A percentile compares a stretch with the other conserved stretches of the same genome.
Conservation (phyloP, 37 sponge, comb jelly and placozoan genomes). For the Spongilla lacustris region DNA sequence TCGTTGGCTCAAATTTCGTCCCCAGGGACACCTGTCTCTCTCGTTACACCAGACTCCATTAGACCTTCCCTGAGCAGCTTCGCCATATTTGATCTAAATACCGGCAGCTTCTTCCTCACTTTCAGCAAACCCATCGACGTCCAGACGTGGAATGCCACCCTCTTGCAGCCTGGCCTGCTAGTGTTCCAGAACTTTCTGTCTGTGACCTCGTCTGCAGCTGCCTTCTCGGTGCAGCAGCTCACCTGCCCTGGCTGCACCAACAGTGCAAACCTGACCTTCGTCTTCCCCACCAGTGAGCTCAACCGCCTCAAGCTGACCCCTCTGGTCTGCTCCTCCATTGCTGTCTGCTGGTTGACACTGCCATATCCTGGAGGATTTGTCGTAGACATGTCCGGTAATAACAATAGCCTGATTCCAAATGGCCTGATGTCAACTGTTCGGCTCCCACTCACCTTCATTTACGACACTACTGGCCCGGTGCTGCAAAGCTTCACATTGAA, state of each 20-base stretch:
- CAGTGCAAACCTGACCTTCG: slow-evolving; percentile 50
- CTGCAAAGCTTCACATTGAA: slow-evolving; percentile 58
- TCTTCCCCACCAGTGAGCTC: slow-evolving; percentile 48
- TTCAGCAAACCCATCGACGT: slow-evolving; percentile 78
- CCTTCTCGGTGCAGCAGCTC: slow-evolving; percentile 39
- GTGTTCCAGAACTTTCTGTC: slow-evolving; percentile 59
- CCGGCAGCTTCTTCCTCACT: slow-evolving; percentile 54
- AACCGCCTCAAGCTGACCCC: slow-evolving; percentile 69
- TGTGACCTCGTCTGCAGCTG: background rate
- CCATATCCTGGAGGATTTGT: slow-evolving; percentile 47
- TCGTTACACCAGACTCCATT: slow-evolving; percentile 43
- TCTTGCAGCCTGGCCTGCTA: slow-evolving; percentile 29
- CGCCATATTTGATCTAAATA: slow-evolving; percentile 65
- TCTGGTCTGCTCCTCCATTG: slow-evolving; percentile 68
- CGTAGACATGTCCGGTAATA: slow-evolving; percentile 81
- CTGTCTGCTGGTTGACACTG: slow-evolving; percentile 86
- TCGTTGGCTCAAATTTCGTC: background rate
- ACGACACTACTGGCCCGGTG: slow-evolving; percentile 72
- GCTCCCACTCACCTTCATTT: slow-evolving; percentile 38
- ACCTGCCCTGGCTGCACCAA: slow-evolving; percentile 54
- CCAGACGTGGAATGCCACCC: slow-evolving; percentile 8
- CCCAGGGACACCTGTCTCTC: slow-evolving; percentile 17
- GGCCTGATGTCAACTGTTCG: slow-evolving; percentile 26
- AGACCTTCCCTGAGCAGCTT: slow-evolving; percentile 61
- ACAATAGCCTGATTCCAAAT: slow-evolving; percentile 41